phyloP scores from a whole-genome alignment of 2,113 vertebrate species.

The Ammodytes dubius region DNA sequence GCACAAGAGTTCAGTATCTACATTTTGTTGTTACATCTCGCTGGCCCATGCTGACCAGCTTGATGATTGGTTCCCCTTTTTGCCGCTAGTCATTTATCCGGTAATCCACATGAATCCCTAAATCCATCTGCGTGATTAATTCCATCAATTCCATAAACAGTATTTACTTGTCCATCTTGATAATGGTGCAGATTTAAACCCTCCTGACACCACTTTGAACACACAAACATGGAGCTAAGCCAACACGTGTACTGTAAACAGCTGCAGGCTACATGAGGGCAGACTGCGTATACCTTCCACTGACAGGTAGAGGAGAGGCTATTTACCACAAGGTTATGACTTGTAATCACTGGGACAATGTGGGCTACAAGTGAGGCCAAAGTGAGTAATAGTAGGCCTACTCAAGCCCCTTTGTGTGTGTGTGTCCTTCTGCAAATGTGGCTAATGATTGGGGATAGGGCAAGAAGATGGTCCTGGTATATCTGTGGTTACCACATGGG shows the following conservation, averaged over 20 bases:
- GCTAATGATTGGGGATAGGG: slow-evolving; percentile 14
- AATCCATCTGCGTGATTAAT: slow-evolving; percentile 49
- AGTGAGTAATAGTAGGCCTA: background rate
- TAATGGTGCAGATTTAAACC: slow-evolving; percentile 50
- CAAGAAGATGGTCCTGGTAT: background rate
- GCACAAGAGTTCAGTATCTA: background rate
- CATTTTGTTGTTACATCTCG: background rate
- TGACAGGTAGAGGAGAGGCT: slow-evolving; percentile 7
- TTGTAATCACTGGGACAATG: background rate
- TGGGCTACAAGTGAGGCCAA: background rate
- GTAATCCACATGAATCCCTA: slow-evolving; percentile 54
- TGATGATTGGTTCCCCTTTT: slow-evolving; percentile 14
- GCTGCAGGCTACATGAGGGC: slow-evolving; percentile 21
- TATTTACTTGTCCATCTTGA: slow-evolving; percentile 33
- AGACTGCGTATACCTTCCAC: background rate
- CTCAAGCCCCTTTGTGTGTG: background rate
- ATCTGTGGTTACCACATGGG: background rate
- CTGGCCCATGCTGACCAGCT: background rate
- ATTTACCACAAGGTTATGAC: slow-evolving; percentile 1
- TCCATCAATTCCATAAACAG: slow-evolving; percentile 45
- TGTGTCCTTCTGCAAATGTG: slow-evolving; percentile 4
- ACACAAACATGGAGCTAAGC: slow-evolving; percentile 35
- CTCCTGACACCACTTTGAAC: slow-evolving; percentile 45
- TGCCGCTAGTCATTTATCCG: slow-evolving; percentile 15
- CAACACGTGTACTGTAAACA: slow-evolving; percentile 18